These are phyloP conservation scores for Sipunculus nudus DNA, from an alignment of 2,888 invertebrate species.

Conservation along the genomic window DNA sequence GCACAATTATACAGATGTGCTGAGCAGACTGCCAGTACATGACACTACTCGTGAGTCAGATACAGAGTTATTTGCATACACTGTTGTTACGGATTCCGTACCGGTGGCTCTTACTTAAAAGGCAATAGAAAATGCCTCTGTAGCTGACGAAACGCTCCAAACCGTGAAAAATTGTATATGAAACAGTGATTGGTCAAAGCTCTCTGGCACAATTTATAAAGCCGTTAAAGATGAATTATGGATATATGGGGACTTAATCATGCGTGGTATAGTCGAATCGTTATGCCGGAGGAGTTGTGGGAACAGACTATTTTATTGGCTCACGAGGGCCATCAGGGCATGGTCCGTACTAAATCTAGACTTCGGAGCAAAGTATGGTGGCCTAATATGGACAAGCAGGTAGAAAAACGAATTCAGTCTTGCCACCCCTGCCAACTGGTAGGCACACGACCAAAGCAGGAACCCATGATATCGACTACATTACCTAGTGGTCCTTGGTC, in stretches of 20 bases:
- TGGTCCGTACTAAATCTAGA: constrained; percentile 12
- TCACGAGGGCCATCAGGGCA: constrained; percentile 20
- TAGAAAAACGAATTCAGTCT: constrained; percentile 3
- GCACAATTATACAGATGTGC: constrained; percentile 28
- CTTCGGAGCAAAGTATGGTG: constrained; percentile 19
- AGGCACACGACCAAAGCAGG: background rate
- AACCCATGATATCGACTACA: constrained; percentile 8
- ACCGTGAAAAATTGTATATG: background rate
- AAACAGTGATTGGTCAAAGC: background rate
- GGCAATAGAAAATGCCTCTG: background rate
- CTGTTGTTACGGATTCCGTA: background rate
- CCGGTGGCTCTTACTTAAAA: background rate
- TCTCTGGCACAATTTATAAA: background rate
- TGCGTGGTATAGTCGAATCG: constrained; percentile 7
- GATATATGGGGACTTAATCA: constrained; percentile 4
- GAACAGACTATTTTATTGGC: background rate
- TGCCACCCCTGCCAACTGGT: constrained; percentile 8
- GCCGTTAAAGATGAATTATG: constrained; percentile 4
- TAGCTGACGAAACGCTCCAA: background rate
- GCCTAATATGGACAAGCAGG: constrained; percentile 14
- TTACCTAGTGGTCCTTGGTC: constrained; percentile 11
- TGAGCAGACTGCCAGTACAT: background rate
- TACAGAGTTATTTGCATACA: background rate
- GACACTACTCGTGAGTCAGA: background rate
- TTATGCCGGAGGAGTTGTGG: constrained; percentile 5